Conservation (phyloP, 2,797 vertebrate species). For the Onychomys torridus region DNA sequence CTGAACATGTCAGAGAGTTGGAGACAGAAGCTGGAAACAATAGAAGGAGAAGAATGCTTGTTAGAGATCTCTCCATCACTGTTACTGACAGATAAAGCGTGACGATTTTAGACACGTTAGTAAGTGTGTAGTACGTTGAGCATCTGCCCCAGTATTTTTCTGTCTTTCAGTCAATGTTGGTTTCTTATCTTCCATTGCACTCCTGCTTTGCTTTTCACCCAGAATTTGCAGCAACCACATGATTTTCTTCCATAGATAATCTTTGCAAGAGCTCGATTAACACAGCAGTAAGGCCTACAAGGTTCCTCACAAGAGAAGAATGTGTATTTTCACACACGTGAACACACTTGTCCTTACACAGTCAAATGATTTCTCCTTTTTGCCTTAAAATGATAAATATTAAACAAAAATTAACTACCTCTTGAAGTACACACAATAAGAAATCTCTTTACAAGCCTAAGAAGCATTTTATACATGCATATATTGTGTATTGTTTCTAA, state of each 20-base stretch:
- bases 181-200: neutral
- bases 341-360: neutral
- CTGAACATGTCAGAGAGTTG: neutral
- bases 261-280: neutral
- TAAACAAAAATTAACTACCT: neutral
- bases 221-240: neutral
- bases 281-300: neutral
- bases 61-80: neutral
- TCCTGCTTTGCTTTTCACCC: neutral
- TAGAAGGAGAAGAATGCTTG: neutral
- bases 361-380: neutral
- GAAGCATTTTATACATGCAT: conserved; percentile 29
- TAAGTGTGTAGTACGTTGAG: neutral
- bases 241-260: neutral
- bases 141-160: neutral
- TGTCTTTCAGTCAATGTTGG: neutral
- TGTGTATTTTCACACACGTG: neutral
- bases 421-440: neutral
- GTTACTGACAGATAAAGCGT: neutral
- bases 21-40: neutral
- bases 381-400: neutral
- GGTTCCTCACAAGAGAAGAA: neutral
- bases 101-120: neutral
- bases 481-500: conserved; percentile 34
- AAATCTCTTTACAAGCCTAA: conserved; percentile 32